Evolutionary conservation across 2,888 invertebrate genomes (phyloP), one percentile per base, ranked within the genome.

Genomic region (Diplolepis rosae): DNA sequence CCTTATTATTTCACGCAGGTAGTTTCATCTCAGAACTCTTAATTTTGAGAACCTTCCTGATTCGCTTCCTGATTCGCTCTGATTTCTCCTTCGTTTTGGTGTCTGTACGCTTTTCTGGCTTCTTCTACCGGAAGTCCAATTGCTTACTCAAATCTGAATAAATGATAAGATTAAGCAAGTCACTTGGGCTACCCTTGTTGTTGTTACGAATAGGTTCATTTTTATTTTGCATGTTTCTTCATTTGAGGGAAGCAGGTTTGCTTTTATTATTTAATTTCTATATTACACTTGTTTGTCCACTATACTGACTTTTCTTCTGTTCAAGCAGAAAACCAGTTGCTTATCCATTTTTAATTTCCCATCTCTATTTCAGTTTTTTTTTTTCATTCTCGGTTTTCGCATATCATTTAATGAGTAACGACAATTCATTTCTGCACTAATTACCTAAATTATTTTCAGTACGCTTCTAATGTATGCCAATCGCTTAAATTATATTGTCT

Each of bases 1-100:
- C 52, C 24, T 42, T 67, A 61, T 22, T 54, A 18, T 54, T 71
- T 68, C 71, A 70, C 32, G 71, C 68, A 71, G 65, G 70, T 73
- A 75, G 70, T 70, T 68, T 48, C 45, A 66, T 27, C 65, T 50
- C 54, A 66, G 69, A 69, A 52, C 39, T 28, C n/a, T 50, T 32
- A 51, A 66, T 22, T 32, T 69, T 68, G 51, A 50, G 65, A 73
- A 69, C 56, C 22, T 72, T 61, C n/a, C n/a, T n/a, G n/a, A n/a
- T n/a, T n/a, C 68, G 48, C 69, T 56, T 68, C 42, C 68, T 48
- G 48, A 48, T 48, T 48, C 22, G 18, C 48, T 56, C 52, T 35
- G 28, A 54, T 54, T 54, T 68, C 30, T 42, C 54, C 66, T 51
- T 35, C 56, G 42, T 54, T 39, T 68, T 68, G 68, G 45, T 68